These are phyloP conservation scores for Willisornis vidua DNA, from an alignment of 2,113 vertebrate species.

Conservation along the genomic window DNA sequence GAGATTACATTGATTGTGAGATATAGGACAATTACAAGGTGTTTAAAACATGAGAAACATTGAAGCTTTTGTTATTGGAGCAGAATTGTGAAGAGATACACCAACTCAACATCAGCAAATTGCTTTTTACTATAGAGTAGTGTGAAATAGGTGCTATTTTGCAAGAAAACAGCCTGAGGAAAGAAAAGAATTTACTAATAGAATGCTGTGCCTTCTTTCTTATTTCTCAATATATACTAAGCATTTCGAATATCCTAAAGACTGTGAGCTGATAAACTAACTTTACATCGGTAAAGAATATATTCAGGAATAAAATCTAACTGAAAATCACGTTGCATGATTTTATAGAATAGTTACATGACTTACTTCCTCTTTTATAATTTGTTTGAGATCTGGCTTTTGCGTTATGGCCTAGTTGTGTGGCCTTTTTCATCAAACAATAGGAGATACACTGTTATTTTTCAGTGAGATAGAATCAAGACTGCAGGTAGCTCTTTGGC, in stretches of 20 bases:
- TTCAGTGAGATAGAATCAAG: not conserved
- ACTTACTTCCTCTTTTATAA: not conserved
- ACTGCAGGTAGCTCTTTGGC: not conserved
- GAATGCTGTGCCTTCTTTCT: not conserved
- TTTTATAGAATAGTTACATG: not conserved
- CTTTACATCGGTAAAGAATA: not conserved
- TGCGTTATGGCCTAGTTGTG: not conserved
- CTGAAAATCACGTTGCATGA: not conserved
- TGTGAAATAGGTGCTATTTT: slow-evolving; percentile 17
- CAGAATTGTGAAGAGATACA: not conserved
- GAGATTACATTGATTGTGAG: not conserved
- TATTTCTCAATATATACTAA: not conserved
- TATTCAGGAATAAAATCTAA: not conserved
- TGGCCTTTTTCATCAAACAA: not conserved
- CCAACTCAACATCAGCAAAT: not conserved
- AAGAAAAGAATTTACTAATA: slow-evolving; percentile 1
- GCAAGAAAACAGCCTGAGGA: not conserved
- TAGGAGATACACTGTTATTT: not conserved
- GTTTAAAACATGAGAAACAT: not conserved
- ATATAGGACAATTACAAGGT: slow-evolving; percentile 16
- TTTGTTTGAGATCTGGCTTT: not conserved
- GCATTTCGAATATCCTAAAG: not conserved
- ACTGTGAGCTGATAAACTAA: not conserved
- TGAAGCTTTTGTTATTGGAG: not conserved
- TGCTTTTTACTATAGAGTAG: not conserved